Conservation (phyloP, 2,888 invertebrate species). For the Lithodes maja region DNA sequence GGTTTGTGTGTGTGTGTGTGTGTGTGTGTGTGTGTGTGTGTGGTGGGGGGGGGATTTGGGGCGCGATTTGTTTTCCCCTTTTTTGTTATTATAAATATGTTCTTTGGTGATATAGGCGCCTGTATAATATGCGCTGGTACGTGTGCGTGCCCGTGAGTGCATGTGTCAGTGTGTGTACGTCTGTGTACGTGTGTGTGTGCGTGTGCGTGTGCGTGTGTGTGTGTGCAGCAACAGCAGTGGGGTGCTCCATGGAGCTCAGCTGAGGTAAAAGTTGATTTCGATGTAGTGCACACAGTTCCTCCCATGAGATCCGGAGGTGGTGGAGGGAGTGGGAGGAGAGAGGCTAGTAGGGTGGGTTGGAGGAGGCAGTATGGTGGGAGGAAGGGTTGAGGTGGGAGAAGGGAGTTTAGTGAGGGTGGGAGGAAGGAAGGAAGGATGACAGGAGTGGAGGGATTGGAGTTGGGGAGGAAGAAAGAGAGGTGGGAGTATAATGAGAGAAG, state of each 20-base stretch:
- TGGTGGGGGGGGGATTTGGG: neutral
- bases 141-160: neutral
- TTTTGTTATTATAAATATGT: neutral
- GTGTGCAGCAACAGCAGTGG: neutral
- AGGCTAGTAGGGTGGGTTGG: neutral
- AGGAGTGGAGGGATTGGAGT: too few species aligned
- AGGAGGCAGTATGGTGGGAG: neutral
- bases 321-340: neutral
- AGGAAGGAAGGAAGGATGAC: too few species aligned
- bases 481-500: too few species aligned
- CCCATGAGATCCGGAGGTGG: neutral
- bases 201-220: neutral
- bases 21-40: slow-evolving; percentile 25
- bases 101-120: neutral
- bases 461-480: too few species aligned
- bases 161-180: neutral
- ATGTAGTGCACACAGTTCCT: neutral
- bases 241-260: neutral
- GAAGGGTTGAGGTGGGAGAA: too few species aligned
- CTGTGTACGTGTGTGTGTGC: neutral
- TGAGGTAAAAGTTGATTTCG: neutral
- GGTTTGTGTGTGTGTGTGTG: slow-evolving; percentile 23
- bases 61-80: too few species aligned
- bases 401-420: too few species aligned
- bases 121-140: neutral